Percentiles rank a stretch among this genome's conserved stretches.
Conservation (phyloP, 2,797 vertebrate species). For the Acanthiza pusilla region DNA sequence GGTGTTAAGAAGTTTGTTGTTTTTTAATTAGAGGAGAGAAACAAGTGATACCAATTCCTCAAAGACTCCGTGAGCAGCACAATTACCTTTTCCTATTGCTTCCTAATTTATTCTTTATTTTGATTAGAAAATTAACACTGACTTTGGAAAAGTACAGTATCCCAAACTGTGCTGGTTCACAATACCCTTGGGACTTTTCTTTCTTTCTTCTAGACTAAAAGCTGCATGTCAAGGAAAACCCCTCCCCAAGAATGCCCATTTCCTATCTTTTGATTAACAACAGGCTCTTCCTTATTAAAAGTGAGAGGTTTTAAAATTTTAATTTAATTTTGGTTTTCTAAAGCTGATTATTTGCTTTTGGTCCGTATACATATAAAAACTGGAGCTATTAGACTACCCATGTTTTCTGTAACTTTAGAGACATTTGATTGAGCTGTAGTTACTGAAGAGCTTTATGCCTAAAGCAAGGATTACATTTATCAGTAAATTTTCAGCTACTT, state of each 20-base stretch:
- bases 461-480: constrained; percentile 6
- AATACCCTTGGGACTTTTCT: rapidly evolving
- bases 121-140: neutral
- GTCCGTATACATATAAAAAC: neutral
- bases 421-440: neutral
- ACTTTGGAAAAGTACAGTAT: neutral
- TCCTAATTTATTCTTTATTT: neutral
- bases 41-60: neutral
- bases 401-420: neutral
- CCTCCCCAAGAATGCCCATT: neutral
- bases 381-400: neutral
- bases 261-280: neutral
- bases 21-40: neutral
- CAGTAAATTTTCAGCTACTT: neutral
- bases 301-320: rapidly evolving
- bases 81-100: neutral
- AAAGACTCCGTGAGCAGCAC: neutral
- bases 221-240: neutral
- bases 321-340: neutral
- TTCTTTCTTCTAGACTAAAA: neutral
- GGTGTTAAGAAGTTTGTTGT: neutral
- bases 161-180: neutral
- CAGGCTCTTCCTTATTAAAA: neutral
- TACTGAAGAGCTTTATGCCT: neutral
- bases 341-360: neutral